A percentile compares a stretch with the other conserved stretches of the same genome.
These are phyloP conservation scores for Sussaba pulchella DNA, from an alignment of 2,888 invertebrate genomes.

Conservation along the genomic window DNA sequence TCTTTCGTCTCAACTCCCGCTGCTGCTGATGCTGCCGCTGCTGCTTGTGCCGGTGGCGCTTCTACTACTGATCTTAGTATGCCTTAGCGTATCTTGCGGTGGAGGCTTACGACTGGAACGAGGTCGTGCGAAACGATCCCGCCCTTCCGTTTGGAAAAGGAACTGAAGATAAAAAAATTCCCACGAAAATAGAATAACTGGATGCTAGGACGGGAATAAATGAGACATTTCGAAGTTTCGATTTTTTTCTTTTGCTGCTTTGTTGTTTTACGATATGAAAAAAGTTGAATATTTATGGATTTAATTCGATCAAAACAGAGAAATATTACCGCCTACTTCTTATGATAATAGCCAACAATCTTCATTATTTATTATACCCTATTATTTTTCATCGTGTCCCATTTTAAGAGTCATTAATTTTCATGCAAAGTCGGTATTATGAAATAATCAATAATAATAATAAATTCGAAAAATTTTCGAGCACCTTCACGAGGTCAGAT, in stretches of 20 bases:
- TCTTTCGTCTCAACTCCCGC: background rate
- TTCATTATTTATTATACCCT: too few species aligned
- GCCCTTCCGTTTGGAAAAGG: constrained; percentile 21
- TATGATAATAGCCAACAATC: background rate
- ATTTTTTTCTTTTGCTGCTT: background rate
- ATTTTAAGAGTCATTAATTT: background rate
- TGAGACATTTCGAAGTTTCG: background rate
- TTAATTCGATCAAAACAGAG: background rate
- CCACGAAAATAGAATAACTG: constrained; percentile 31
- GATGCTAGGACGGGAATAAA: background rate
- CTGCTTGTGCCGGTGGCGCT: background rate
- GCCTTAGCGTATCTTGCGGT: constrained; percentile 3
- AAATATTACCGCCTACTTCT: background rate
- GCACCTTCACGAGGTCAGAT: too few species aligned
- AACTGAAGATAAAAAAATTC: constrained; percentile 38
- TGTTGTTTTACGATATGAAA: constrained; percentile 52
- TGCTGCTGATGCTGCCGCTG: background rate
- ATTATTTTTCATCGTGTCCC: too few species aligned
- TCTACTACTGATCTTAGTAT: background rate
- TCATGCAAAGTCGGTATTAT: background rate
- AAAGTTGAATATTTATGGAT: background rate
- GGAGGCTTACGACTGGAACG: constrained; percentile 37
- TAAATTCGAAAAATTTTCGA: too few species aligned
- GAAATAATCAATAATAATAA: background rate
- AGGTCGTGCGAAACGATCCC: constrained; percentile 29